Percentiles rank a stretch among this genome's conserved stretches.
Conservation (phyloP, 2,888 invertebrate genomes). For the Eupsilia transversa region DNA sequence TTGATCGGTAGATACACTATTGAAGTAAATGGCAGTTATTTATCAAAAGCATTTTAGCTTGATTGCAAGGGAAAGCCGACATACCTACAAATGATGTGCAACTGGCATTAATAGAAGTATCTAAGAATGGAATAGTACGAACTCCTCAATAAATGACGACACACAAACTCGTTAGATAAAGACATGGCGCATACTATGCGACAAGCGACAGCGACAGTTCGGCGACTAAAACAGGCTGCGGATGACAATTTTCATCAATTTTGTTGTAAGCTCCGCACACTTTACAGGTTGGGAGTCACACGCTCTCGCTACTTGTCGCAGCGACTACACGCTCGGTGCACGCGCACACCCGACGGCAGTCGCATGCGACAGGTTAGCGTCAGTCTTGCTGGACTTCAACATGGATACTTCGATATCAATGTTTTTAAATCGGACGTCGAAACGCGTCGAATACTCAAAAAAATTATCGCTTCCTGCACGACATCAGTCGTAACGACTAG, state of each 20-base stretch:
- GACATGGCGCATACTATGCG: not conserved
- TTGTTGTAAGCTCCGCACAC: not conserved
- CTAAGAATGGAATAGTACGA: not conserved
- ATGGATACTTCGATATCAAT: not conserved
- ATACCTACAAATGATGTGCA: not conserved
- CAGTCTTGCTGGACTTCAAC: not conserved
- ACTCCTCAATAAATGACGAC: not conserved
- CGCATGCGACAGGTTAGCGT: not conserved
- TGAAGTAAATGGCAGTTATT: not conserved
- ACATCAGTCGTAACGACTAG: too few relatives aligned
- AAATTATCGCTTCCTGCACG: too few relatives aligned
- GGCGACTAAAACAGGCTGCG: not conserved
- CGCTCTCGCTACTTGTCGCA: not conserved
- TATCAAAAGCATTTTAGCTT: not conserved
- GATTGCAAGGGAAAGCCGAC: not conserved
- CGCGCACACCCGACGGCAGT: not conserved
- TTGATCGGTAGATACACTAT: not conserved
- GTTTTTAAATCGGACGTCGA: not conserved
- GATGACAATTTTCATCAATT: not conserved
- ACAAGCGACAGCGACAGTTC: not conserved
- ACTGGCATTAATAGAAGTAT: not conserved
- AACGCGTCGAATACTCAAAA: too few relatives aligned
- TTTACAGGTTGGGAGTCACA: not conserved
- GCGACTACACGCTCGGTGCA: not conserved
- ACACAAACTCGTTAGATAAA: not conserved